Conservation (phyloP, 2,113 vertebrate species). For the Asarcornis scutulata region DNA sequence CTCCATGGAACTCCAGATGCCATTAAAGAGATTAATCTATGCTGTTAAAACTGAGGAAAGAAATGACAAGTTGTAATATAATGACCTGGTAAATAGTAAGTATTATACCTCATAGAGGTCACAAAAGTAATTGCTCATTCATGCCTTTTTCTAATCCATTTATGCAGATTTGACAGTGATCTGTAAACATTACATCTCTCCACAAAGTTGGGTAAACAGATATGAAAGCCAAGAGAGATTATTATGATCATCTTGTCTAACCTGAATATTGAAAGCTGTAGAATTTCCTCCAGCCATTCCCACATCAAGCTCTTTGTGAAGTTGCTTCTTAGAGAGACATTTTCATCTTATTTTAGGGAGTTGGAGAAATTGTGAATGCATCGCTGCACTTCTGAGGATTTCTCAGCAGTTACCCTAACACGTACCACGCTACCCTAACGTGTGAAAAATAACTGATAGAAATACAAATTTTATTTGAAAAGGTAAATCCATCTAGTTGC, state of each 20-base stretch:
- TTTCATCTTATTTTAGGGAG: background rate
- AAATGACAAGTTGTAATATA: slow-evolving; percentile 33
- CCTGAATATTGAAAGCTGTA: slow-evolving; percentile 9
- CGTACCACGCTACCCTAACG: background rate
- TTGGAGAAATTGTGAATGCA: background rate
- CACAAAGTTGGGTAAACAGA: slow-evolving; percentile 32
- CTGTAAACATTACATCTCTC: slow-evolving; percentile 41
- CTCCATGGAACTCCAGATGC: slow-evolving; percentile 21
- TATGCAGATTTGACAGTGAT: slow-evolving; percentile 62
- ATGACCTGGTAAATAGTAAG: slow-evolving; percentile 29
- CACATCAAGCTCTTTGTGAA: background rate
- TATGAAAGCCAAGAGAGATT: slow-evolving; percentile 36
- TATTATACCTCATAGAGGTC: slow-evolving; percentile 25
- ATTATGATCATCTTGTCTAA: slow-evolving; percentile 21
- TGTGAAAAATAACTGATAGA: background rate
- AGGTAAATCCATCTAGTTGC: background rate
- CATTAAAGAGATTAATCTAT: slow-evolving; percentile 8
- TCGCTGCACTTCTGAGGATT: background rate
- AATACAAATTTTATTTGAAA: background rate
- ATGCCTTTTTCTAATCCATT: slow-evolving; percentile 51
- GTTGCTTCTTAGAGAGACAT: background rate
- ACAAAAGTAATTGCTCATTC: slow-evolving; percentile 41
- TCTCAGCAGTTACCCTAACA: background rate
- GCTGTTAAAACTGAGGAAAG: slow-evolving; percentile 29
- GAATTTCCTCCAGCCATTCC: background rate